These are phyloP conservation scores for Unio delphinus DNA, from an alignment of 2,888 invertebrate genomes.

Conservation along the genomic window DNA sequence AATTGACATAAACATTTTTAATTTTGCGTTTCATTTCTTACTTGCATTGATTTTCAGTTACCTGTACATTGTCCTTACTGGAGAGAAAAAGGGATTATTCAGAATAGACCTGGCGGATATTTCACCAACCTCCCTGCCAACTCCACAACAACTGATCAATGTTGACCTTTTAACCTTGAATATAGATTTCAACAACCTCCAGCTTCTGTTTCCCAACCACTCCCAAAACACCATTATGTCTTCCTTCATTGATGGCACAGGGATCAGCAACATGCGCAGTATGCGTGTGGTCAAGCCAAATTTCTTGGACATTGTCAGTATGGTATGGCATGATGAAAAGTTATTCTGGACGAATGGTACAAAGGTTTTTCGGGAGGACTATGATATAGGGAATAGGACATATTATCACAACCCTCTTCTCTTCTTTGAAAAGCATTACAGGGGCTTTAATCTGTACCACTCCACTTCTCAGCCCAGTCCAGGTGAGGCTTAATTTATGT, in stretches of 20 bases:
- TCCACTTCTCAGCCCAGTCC: conserved; percentile 81
- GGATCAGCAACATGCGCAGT: conserved; percentile 77
- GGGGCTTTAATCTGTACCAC: conserved; percentile 76
- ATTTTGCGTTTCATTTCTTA: not conserved
- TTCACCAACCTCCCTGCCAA: conserved; percentile 8
- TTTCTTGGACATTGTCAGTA: conserved; percentile 82
- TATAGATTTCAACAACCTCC: conserved; percentile 86
- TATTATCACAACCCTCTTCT: conserved; percentile 82
- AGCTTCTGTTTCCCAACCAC: conserved; percentile 83
- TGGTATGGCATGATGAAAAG: conserved; percentile 78
- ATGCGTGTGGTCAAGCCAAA: conserved; percentile 82
- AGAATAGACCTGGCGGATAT: conserved; percentile 84
- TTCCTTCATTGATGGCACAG: conserved; percentile 83
- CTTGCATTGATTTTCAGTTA: conserved; percentile 73
- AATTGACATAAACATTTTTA: not conserved
- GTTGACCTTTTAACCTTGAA: conserved; percentile 85
- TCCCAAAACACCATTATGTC: conserved; percentile 84
- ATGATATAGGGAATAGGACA: conserved; percentile 79
- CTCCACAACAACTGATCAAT: conserved; percentile 64
- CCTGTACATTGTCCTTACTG: conserved; percentile 83
- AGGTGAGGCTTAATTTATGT: conserved; percentile 42
- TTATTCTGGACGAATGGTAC: conserved; percentile 91
- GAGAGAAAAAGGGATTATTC: conserved; percentile 79
- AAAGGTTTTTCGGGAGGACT: conserved; percentile 85
- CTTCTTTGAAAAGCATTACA: conserved; percentile 73